phyloP scores from a whole-genome alignment of 2,888 invertebrate genomes.

The Megastigmus dorsalis region DNA sequence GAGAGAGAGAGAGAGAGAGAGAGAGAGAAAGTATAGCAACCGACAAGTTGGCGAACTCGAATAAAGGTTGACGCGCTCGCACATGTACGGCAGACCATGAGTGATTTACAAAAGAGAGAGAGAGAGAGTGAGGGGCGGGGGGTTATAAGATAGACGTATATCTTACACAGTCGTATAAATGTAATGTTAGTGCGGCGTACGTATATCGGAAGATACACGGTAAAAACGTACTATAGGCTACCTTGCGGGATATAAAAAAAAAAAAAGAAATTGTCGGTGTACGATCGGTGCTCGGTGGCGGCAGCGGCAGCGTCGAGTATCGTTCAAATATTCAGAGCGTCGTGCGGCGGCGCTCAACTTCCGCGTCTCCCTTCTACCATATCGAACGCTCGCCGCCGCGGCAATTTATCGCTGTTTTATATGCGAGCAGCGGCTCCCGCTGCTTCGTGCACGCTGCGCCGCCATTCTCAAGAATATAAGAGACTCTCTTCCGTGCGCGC shows the following conservation, averaged over 20 bases:
- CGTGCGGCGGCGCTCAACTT: background rate
- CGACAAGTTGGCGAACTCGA: too few species aligned
- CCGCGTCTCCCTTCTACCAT: background rate
- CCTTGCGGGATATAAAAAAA: too few species aligned
- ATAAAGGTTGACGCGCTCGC: too few species aligned
- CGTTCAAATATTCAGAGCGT: slow-evolving; percentile 23
- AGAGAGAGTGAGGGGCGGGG: too few species aligned
- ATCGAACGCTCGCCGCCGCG: background rate
- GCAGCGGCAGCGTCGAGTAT: background rate
- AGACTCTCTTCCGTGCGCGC: too few species aligned
- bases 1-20: background rate
- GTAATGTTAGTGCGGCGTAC: too few species aligned
- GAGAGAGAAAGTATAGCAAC: background rate
- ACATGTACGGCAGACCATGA: background rate
- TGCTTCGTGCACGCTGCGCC: background rate
- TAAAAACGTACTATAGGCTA: too few species aligned
- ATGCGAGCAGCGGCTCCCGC: background rate
- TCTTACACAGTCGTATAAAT: slow-evolving; percentile 3
- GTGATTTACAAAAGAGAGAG: slow-evolving; percentile 31
- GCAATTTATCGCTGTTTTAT: slow-evolving; percentile 27
- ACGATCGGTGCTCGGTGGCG: too few species aligned
- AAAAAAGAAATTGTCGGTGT: too few species aligned
- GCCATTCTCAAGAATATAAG: too few species aligned
- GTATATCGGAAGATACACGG: too few species aligned
- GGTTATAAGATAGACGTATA: slow-evolving; percentile 19